These are phyloP conservation scores for Sardinella longiceps DNA, from an alignment of 2,797 vertebrate species.

Conservation along the genomic window DNA sequence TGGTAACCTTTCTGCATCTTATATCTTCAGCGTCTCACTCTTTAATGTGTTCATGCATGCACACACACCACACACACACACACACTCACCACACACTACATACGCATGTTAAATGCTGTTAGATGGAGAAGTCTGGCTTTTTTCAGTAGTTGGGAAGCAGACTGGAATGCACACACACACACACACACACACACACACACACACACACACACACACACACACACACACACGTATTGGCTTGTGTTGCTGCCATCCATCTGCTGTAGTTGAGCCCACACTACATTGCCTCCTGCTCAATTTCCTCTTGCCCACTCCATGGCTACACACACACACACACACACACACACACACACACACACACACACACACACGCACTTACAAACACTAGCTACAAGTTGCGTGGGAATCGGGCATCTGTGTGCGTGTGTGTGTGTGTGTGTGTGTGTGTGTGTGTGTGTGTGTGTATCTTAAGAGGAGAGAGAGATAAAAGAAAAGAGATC, in stretches of 20 bases:
- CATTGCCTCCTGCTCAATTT: background rate
- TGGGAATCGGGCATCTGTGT: background rate
- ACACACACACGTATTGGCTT: background rate
- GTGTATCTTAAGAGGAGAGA: background rate
- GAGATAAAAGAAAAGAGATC: background rate
- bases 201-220: background rate
- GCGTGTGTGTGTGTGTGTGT: background rate
- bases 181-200: background rate
- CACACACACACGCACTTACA: conserved; percentile 24
- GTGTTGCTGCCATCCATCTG: background rate
- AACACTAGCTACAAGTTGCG: conserved; percentile 26
- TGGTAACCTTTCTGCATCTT: too few relatives aligned
- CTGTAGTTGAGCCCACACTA: background rate
- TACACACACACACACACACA: conserved; percentile 28
- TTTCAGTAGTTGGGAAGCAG: background rate
- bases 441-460: background rate
- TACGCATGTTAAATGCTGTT: conserved; percentile 3
- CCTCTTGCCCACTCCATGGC: conserved; percentile 49
- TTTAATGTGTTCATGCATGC: too few relatives aligned
- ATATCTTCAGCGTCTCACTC: too few relatives aligned
- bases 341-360: conserved; percentile 10
- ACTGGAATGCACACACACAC: background rate
- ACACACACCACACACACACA: conserved; percentile 33
- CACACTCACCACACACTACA: conserved; percentile 25
- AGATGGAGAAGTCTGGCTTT: background rate